Base-by-base conservation (phyloP, 2,888 invertebrate genomes). In the Polyploca ridens region DNA sequence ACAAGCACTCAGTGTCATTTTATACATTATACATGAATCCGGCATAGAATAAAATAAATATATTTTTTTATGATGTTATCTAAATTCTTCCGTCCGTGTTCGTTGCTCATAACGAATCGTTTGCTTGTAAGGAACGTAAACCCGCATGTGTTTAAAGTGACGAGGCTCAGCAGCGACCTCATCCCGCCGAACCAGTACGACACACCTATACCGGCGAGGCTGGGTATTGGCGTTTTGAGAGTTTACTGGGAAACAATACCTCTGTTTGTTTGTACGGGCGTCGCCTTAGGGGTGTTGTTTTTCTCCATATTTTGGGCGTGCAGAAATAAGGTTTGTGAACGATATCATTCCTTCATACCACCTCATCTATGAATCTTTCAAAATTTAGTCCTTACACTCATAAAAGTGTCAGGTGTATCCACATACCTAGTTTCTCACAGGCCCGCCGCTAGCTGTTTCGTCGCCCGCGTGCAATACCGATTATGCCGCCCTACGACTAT, bases 231-330 rank as follows among this genome's bases (percentile, higher is more conserved):
- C 62, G 84, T 76, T 0, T 16, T 89, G 33, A 76, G 54, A 10
- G 78, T 72, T 2, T 84, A 90, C 70, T 93, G 90, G 90, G 93
- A 93, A 73, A 84, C 76, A 0, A 86, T 89, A 19, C 93, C 93
- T 0, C 67, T 93, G 41, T 79, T 91, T 58, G 0, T 84, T 0
- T 64, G 72, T 1, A 89, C 88, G 0, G 65, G 62, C 10, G 33
- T 82, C 5, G 70, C 83, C 0, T 7, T 90, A 0, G 0, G 35
- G 0, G 0, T 89, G 0, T 5, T 85, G 70, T 44, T 79, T 3
- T 13, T 58, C 0, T 62, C 84, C 3, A 79, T 89, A n/a, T 54
- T 76, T 1, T 90, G 82, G 84, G 77, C 86, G 0, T 70, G 69
- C 64, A 79, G 67, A 38, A 81, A 89, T 70, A 93, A 91, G 86